Evolutionary conservation across 1,140 invertebrate species (phyloP).

Genomic region (Atta texana): DNA sequence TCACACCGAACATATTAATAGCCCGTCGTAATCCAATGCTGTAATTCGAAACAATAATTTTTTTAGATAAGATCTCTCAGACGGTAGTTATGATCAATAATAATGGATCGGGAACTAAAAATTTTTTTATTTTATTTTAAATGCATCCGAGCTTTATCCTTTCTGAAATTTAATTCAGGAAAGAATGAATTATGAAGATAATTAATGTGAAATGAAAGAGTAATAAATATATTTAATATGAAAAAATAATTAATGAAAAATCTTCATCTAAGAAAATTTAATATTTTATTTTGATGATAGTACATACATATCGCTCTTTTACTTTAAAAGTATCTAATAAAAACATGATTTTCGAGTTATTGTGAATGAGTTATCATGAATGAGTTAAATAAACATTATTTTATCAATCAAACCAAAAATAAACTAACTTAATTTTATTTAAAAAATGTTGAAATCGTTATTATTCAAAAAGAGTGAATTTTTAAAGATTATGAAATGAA

Average conservation of each 20-base stretch:
- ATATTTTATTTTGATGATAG: neutral
- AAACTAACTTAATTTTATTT: no score
- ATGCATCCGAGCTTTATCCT: neutral
- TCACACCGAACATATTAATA: conserved; percentile 1
- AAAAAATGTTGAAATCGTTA: no score
- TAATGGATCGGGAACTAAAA: neutral
- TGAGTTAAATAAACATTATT: no score
- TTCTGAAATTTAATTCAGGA: neutral
- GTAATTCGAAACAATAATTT: conserved; percentile 19
- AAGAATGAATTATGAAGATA: neutral
- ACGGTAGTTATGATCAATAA: neutral
- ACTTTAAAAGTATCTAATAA: no score
- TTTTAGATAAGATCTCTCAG: neutral
- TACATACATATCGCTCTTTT: no score
- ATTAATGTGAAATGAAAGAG: neutral
- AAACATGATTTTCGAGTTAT: no score
- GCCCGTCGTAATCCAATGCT: neutral
- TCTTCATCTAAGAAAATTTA: neutral
- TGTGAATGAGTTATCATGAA: no score
- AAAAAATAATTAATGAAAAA: neutral
- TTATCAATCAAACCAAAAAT: no score
- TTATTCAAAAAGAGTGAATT: no score
- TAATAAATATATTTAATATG: neutral
- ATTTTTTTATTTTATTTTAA: neutral
- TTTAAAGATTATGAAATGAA: no score